Percentiles rank a stretch among this genome's conserved stretches.
These are phyloP conservation scores for Caenorhabditis inopinata DNA, from an alignment of 1,140 invertebrate genomes.

Conservation along the genomic window DNA sequence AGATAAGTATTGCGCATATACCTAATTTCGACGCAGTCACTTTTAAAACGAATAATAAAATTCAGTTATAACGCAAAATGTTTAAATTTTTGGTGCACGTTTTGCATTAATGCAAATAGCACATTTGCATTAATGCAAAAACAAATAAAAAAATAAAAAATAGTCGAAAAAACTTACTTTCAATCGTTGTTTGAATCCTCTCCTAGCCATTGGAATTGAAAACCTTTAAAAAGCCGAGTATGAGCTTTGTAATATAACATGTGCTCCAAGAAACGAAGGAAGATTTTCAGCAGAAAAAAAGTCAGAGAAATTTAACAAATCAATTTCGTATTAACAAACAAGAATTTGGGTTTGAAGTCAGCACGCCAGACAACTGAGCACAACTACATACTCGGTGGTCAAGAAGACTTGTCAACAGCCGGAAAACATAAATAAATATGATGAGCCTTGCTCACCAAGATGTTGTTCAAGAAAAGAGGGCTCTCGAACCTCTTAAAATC, in stretches of 20 bases:
- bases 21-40: no score
- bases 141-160: no score
- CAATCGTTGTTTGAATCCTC: not conserved
- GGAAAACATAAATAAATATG: slow-evolving; percentile 31
- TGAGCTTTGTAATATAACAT: no score
- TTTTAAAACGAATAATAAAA: no score
- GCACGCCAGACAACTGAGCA: not conserved
- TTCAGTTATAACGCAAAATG: no score
- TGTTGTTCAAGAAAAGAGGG: not conserved
- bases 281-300: not conserved
- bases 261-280: no score
- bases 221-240: no score
- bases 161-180: not conserved
- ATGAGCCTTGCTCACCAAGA: not conserved
- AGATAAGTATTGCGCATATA: no score
- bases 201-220: not conserved
- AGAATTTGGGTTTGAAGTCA: not conserved
- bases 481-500: not conserved
- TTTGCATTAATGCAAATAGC: no score
- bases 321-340: slow-evolving; percentile 1
- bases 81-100: no score
- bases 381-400: not conserved
- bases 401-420: not conserved
- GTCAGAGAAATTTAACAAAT: no score
- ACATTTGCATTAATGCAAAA: not conserved